A percentile compares a stretch with the other conserved stretches of the same genome.
Evolutionary conservation across 1,140 invertebrate genomes (phyloP).

Genomic region (Ceratoteleas bidentatus): DNA sequence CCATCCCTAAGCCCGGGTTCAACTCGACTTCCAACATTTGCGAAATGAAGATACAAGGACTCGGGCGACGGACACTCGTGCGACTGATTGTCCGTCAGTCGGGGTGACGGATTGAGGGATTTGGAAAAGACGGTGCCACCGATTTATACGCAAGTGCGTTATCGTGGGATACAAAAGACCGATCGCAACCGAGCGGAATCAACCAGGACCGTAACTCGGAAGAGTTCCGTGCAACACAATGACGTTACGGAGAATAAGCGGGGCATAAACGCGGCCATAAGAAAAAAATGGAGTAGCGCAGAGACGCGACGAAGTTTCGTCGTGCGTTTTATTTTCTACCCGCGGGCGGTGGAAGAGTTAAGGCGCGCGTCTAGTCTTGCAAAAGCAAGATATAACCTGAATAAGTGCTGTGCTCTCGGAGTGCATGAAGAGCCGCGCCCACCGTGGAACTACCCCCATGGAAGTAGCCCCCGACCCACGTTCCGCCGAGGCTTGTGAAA

Average conservation of each 20-base stretch:
- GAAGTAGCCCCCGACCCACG: slow-evolving; percentile 53
- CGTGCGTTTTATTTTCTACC: slow-evolving; percentile 71
- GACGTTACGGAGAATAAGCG: slow-evolving; percentile 51
- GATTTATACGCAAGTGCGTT: slow-evolving; percentile 3
- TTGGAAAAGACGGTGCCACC: not conserved
- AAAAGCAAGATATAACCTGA: slow-evolving; percentile 71
- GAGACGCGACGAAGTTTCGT: slow-evolving; percentile 70
- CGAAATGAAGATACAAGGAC: no score
- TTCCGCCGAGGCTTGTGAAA: slow-evolving; percentile 64
- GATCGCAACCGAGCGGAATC: slow-evolving; percentile 41
- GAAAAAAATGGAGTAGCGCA: slow-evolving; percentile 41
- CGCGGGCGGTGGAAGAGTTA: slow-evolving; percentile 70
- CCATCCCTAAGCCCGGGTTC: not conserved
- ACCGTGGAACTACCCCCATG: slow-evolving; percentile 68
- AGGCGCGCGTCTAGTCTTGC: slow-evolving; percentile 56
- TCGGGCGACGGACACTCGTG: no score
- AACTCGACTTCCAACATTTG: no score
- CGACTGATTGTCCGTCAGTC: no score
- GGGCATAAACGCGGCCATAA: slow-evolving; percentile 53
- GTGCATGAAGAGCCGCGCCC: slow-evolving; percentile 76
- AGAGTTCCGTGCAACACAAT: slow-evolving; percentile 39
- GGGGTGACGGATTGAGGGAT: not conserved
- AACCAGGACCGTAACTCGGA: slow-evolving; percentile 30
- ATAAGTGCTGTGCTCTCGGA: slow-evolving; percentile 67
- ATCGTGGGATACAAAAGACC: slow-evolving; percentile 9